These are phyloP conservation scores for Leptinotarsa defecta DNA, from an alignment of 1,140 invertebrate species.

Conservation along the genomic window DNA sequence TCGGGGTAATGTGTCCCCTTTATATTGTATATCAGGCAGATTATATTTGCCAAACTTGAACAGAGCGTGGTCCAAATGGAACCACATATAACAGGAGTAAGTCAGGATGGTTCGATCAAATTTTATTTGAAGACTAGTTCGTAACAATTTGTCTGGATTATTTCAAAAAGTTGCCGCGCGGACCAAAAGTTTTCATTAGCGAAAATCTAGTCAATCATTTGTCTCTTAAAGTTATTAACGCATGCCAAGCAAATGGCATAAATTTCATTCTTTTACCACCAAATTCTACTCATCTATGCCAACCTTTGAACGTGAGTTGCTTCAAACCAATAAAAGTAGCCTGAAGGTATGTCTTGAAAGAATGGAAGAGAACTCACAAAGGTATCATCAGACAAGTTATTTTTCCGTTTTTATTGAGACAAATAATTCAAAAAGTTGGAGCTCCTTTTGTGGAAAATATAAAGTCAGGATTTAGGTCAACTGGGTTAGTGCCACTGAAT, in stretches of 20 bases:
- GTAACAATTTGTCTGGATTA: neutral
- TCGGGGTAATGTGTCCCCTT: neutral
- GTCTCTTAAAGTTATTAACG: neutral
- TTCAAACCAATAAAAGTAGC: neutral
- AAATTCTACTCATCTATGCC: neutral
- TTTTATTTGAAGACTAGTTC: neutral
- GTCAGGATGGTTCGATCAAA: neutral
- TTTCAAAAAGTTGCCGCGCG: neutral
- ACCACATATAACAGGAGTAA: neutral
- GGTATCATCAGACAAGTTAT: too few relatives aligned
- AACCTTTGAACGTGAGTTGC: neutral
- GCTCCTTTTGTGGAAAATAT: too few relatives aligned
- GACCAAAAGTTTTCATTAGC: neutral
- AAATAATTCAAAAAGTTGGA: too few relatives aligned
- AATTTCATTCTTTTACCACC: neutral
- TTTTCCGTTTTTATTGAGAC: too few relatives aligned
- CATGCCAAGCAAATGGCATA: neutral
- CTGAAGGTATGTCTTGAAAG: neutral
- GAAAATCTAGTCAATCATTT: neutral
- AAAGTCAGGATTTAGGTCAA: too few relatives aligned
- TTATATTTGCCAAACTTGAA: neutral
- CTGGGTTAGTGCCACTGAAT: too few relatives aligned
- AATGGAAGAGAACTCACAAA: neutral
- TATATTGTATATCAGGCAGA: neutral
- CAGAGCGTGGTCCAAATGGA: neutral